Evolutionary conservation across 2,113 vertebrate species (phyloP).

Genomic region (Ceyx cyanopectus): DNA sequence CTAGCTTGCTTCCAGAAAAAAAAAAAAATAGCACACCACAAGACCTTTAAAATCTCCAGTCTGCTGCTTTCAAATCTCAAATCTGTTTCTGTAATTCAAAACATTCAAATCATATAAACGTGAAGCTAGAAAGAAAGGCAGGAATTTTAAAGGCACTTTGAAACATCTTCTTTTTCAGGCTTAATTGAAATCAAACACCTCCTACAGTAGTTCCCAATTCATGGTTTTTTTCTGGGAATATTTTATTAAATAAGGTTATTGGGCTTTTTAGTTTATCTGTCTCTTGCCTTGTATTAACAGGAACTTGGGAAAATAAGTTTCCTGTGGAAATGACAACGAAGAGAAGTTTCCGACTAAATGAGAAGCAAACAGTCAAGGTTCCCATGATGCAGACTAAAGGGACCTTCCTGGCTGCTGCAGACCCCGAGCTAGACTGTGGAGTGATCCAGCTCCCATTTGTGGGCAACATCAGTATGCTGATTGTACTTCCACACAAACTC

Average conservation of each 20-base stretch:
- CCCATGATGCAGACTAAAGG: conserved; percentile 96
- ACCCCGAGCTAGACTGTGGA: conserved; percentile 89
- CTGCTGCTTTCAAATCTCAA: neutral
- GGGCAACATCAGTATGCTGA: conserved; percentile 95
- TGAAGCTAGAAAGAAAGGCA: neutral
- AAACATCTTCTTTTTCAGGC: neutral
- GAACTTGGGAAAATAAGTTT: conserved; percentile 96
- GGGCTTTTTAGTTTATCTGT: neutral
- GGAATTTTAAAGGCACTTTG: neutral
- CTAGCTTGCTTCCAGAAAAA: neutral
- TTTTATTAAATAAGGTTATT: neutral
- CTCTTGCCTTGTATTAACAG: conserved; percentile 68
- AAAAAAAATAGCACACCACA: neutral
- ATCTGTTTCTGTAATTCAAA: neutral
- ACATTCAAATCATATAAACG: neutral
- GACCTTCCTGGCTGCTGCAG: conserved; percentile 88
- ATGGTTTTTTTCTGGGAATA: neutral
- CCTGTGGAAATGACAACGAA: conserved; percentile 88
- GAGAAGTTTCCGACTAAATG: conserved; percentile 89
- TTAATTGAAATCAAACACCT: neutral
- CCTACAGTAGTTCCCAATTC: neutral
- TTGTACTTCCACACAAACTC: conserved; percentile 91
- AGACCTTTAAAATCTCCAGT: neutral
- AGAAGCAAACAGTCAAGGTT: conserved; percentile 88
- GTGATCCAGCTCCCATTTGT: conserved; percentile 90